Conservation (phyloP, 2,888 invertebrate genomes). For the Urechis unicinctus region DNA sequence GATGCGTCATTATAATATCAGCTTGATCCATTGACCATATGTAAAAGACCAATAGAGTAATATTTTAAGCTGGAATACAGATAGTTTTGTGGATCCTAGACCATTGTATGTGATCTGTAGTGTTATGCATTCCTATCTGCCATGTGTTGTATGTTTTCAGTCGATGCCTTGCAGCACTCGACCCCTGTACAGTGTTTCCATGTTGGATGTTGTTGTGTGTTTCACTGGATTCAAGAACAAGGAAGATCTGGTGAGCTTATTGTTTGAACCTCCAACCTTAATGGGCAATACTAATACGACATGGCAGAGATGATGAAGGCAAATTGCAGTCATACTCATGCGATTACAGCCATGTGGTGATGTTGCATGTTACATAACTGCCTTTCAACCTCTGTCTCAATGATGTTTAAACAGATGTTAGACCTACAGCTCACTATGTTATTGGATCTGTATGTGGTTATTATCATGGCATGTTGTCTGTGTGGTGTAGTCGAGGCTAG, state of each 20-base stretch:
- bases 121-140: neutral
- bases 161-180: conserved; percentile 51
- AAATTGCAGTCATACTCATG: too few relatives aligned
- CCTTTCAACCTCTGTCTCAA: neutral
- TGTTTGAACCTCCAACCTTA: neutral
- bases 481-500: conserved; percentile 67
- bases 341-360: too few relatives aligned
- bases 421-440: too few relatives aligned
- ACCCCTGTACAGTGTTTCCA: conserved; percentile 80
- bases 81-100: too few relatives aligned
- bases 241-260: conserved; percentile 72
- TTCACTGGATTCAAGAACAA: conserved; percentile 87
- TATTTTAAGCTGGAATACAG: too few relatives aligned
- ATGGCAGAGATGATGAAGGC: too few relatives aligned
- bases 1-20: too few relatives aligned
- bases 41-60: too few relatives aligned
- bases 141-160: neutral
- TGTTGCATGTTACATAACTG: neutral
- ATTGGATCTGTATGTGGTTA: neutral
- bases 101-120: too few relatives aligned
- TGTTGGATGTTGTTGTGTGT: conserved; percentile 82
- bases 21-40: too few relatives aligned
- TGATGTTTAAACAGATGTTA: neutral
- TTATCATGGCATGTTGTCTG: neutral
- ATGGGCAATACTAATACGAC: too few relatives aligned